These are phyloP conservation scores for Erannis defoliaria DNA, from an alignment of 2,888 invertebrate species.

Conservation along the genomic window DNA sequence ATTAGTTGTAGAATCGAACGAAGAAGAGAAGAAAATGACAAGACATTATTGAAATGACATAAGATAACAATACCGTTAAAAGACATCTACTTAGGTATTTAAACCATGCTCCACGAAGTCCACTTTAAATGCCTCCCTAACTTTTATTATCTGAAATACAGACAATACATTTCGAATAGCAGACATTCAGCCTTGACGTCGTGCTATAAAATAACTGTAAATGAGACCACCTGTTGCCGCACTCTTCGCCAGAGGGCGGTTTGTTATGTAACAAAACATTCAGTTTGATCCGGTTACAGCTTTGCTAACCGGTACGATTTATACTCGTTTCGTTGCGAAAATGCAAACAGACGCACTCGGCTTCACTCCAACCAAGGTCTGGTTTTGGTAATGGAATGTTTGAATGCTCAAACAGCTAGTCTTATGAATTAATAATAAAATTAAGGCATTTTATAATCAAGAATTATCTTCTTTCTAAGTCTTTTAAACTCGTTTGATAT, in stretches of 20 bases:
- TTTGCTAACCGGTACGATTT: slow-evolving; percentile 43
- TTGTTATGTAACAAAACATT: slow-evolving; percentile 64
- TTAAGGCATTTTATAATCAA: background rate
- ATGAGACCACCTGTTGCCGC: slow-evolving; percentile 74
- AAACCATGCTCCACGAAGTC: slow-evolving; percentile 4
- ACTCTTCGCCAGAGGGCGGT: slow-evolving; percentile 44
- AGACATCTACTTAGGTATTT: background rate
- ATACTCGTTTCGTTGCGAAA: slow-evolving; percentile 31
- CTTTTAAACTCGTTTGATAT: too few relatives aligned
- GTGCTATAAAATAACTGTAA: slow-evolving; percentile 68
- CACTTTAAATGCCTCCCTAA: slow-evolving; percentile 11
- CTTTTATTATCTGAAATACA: slow-evolving; percentile 20
- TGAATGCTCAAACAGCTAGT: background rate
- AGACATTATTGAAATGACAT: background rate
- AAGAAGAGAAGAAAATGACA: background rate
- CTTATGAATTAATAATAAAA: background rate
- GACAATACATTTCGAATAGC: slow-evolving; percentile 41
- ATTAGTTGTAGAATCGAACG: background rate
- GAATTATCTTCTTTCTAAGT: too few relatives aligned
- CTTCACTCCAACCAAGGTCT: slow-evolving; percentile 4
- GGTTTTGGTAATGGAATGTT: background rate
- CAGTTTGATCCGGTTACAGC: slow-evolving; percentile 54
- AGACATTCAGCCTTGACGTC: slow-evolving; percentile 42
- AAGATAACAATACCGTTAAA: background rate
- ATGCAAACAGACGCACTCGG: slow-evolving; percentile 16